phyloP scores from a whole-genome alignment of 2,113 vertebrate genomes.

The Chionis minor region DNA sequence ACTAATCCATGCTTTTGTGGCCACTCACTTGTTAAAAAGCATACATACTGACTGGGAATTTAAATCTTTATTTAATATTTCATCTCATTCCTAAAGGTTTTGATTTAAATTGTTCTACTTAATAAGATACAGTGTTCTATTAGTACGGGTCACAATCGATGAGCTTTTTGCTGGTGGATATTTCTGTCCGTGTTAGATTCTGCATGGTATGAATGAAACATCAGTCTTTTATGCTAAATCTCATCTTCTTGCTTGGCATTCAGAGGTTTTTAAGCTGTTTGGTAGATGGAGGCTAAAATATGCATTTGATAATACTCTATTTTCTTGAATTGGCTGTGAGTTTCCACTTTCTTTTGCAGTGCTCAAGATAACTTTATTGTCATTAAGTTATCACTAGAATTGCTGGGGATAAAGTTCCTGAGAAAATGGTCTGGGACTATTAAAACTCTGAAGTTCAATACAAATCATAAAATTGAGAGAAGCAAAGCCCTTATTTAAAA shows the following conservation, averaged over 20 bases:
- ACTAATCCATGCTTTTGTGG: not conserved
- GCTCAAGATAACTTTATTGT: not conserved
- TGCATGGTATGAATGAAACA: not conserved
- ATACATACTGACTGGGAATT: not conserved
- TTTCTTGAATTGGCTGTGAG: not conserved
- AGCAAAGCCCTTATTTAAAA: not conserved
- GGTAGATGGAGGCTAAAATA: not conserved
- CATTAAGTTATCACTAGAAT: not conserved
- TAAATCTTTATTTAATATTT: not conserved
- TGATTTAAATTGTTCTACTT: not conserved
- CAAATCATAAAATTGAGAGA: not conserved
- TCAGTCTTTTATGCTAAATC: not conserved
- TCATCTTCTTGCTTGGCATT: not conserved
- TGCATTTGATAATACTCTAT: not conserved
- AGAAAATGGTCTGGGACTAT: not conserved
- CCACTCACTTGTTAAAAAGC: not conserved
- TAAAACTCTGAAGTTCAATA: not conserved
- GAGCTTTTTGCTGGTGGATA: not conserved
- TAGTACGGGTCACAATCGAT: not conserved
- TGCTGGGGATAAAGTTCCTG: not conserved
- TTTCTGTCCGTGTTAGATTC: not conserved
- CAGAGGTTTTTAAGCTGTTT: not conserved
- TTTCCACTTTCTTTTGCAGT: not conserved
- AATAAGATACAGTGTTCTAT: not conserved
- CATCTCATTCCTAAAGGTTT: not conserved